Conservation (phyloP, 30 jellyfish, hydroid and myxozoan genomes). For the Aurelia aurita complex sp. Pacific region DNA sequence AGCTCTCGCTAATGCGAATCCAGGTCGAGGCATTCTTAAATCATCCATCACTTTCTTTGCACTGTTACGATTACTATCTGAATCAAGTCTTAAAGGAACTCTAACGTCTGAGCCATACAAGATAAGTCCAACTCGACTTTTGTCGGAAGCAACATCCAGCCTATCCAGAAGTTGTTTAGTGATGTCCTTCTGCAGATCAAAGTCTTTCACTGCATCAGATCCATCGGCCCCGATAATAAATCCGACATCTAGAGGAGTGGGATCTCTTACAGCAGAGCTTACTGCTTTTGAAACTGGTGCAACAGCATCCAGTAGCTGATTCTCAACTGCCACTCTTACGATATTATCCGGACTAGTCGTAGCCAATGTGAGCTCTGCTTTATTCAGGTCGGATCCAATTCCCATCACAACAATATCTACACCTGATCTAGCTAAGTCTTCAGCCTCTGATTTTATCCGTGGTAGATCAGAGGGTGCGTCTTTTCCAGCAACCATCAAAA, state of each 20-base stretch:
- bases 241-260: slow-evolving; percentile 24
- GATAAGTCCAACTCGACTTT: slow-evolving; percentile 18
- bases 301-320: not conserved
- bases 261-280: not conserved
- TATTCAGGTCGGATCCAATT: slow-evolving; percentile 4
- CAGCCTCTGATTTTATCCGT: not conserved
- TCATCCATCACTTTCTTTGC: not conserved
- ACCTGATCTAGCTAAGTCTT: slow-evolving; percentile 11
- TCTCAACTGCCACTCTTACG: not conserved
- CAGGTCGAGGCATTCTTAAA: slow-evolving; percentile 13
- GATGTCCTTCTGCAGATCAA: not conserved
- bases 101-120: slow-evolving; percentile 28
- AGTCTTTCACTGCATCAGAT: not conserved
- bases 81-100: not conserved
- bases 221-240: slow-evolving; percentile 35
- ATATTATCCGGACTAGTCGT: slow-evolving; percentile 13
- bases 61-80: not conserved
- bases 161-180: not conserved
- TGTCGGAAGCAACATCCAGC: slow-evolving; percentile 12
- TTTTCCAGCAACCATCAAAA: slow-evolving; percentile 42
- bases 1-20: slow-evolving; percentile 25
- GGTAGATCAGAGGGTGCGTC: not conserved
- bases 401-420: slow-evolving; percentile 14
- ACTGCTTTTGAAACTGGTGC: slow-evolving; percentile 5
- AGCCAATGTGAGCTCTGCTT: not conserved